Evolutionary conservation across 2,113 vertebrate genomes (phyloP).

Genomic region (Colius striatus): DNA sequence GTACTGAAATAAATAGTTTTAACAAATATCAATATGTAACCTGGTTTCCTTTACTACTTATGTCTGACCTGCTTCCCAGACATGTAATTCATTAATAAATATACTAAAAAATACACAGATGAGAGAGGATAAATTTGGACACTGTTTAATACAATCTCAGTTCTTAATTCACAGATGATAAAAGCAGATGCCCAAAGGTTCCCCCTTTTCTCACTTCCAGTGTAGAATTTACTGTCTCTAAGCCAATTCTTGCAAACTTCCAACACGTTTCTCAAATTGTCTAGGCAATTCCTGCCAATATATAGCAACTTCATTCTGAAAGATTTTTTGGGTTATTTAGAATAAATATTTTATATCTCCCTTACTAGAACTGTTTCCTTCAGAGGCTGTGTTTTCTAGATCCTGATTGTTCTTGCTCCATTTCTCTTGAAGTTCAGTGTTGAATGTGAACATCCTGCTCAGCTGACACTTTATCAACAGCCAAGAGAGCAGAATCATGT

Average conservation of each 20-base stretch:
- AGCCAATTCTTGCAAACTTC: background rate
- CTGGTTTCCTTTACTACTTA: background rate
- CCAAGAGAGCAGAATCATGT: background rate
- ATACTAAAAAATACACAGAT: background rate
- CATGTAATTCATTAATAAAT: background rate
- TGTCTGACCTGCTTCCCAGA: background rate
- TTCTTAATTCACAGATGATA: background rate
- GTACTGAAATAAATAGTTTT: background rate
- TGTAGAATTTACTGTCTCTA: background rate
- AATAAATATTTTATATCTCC: background rate
- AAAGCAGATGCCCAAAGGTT: background rate
- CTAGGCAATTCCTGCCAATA: background rate
- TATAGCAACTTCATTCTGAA: background rate
- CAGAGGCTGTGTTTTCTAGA: background rate
- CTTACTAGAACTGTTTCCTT: background rate
- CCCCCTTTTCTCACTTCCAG: background rate
- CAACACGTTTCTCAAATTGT: background rate
- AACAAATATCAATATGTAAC: background rate
- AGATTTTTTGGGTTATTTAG: background rate
- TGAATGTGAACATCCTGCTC: background rate
- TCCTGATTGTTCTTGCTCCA: background rate
- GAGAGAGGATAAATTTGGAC: background rate
- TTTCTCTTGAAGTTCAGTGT: background rate
- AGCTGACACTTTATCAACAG: background rate
- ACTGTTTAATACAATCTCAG: background rate